Conservation (phyloP, 2,888 invertebrate genomes). For the Neria commutata region DNA sequence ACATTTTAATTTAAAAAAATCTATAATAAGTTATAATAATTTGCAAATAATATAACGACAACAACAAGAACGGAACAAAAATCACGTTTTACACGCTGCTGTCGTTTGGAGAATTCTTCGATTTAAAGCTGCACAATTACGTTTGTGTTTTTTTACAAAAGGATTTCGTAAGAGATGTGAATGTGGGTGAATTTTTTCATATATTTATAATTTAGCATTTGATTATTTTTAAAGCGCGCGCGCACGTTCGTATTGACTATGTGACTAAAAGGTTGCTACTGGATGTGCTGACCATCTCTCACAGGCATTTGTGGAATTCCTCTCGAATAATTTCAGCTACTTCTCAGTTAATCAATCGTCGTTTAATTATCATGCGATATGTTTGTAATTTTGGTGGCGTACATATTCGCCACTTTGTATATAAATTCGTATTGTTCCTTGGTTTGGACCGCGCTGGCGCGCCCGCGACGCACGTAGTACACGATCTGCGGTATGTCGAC, state of each 20-base stretch:
- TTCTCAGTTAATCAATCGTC: neutral
- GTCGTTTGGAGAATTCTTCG: neutral
- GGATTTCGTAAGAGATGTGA: too few species aligned
- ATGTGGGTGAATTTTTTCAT: too few species aligned
- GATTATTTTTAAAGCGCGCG: too few species aligned
- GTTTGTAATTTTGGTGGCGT: conserved; percentile 83
- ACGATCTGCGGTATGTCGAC: conserved; percentile 89
- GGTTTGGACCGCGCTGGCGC: conserved; percentile 89
- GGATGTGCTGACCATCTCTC: too few species aligned
- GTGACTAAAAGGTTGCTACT: too few species aligned
- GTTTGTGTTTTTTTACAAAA: too few species aligned
- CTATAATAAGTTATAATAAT: too few species aligned
- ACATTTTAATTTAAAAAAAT: conserved; percentile 48
- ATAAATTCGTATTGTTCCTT: conserved; percentile 91
- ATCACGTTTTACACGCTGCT: too few species aligned
- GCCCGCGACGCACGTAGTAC: conserved; percentile 80
- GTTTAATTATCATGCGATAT: conserved; percentile 67
- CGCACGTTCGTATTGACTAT: neutral
- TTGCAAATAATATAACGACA: neutral
- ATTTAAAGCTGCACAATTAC: neutral
- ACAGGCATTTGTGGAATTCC: conserved; percentile 38
- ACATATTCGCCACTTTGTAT: conserved; percentile 86
- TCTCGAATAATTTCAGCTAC: conserved; percentile 15
- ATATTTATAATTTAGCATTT: too few species aligned
- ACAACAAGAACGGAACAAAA: neutral